These are phyloP conservation scores for Ormyrus labotus DNA, from an alignment of 2,888 invertebrate genomes.

Conservation along the genomic window DNA sequence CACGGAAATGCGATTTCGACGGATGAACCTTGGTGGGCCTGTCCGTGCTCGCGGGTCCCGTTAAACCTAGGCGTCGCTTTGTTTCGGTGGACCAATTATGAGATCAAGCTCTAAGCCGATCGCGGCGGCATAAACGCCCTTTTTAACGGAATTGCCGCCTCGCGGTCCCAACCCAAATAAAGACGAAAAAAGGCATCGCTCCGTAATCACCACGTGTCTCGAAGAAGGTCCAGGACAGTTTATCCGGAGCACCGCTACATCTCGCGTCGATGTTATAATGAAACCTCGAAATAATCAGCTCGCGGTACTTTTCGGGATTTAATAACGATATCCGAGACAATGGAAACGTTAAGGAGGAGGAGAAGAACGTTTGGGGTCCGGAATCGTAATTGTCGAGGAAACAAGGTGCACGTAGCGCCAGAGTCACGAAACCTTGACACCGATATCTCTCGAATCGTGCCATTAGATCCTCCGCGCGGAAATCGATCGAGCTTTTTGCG, in stretches of 20 bases:
- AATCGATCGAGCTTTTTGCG: slow-evolving; percentile 27
- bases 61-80: not conserved
- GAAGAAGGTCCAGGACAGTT: not conserved
- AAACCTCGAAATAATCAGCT: not conserved
- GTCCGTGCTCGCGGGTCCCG: not conserved
- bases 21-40: not conserved
- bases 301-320: not conserved
- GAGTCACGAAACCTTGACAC: slow-evolving; percentile 21
- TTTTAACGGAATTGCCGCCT: slow-evolving; percentile 24
- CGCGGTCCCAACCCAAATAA: not conserved
- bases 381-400: not conserved
- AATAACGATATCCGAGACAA: not conserved
- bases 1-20: slow-evolving; percentile 34
- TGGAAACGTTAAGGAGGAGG: not conserved
- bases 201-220: slow-evolving; percentile 16
- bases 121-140: not conserved
- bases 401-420: not conserved
- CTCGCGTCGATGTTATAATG: slow-evolving; percentile 10
- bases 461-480: slow-evolving; percentile 19
- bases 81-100: slow-evolving; percentile 27
- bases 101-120: slow-evolving; percentile 7
- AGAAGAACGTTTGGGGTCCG: not conserved
- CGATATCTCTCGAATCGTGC: not conserved
- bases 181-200: slow-evolving; percentile 8
- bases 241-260: slow-evolving; percentile 12